A percentile compares a stretch with the other conserved stretches of the same genome.
Evolutionary conservation across 2,113 vertebrate genomes (phyloP).

Genomic region (Hemibagrus wyckioides): DNA sequence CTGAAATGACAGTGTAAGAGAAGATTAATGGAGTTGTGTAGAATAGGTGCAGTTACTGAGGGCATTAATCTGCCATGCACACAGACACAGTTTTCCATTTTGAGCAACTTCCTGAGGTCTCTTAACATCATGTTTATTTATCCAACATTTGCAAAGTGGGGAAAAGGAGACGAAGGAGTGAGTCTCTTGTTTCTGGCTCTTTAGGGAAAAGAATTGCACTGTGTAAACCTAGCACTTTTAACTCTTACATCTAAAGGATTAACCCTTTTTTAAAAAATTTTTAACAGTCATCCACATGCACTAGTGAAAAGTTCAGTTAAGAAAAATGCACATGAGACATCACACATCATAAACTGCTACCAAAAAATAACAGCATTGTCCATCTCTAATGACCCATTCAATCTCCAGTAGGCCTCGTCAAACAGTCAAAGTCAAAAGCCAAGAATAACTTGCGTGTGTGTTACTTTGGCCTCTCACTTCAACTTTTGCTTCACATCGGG

Average conservation of each 20-base stretch:
- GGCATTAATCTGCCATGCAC: slow-evolving; percentile 3
- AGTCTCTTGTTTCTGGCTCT: slow-evolving; percentile 30
- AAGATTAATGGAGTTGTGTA: background rate
- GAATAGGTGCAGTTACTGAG: background rate
- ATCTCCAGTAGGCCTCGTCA: background rate
- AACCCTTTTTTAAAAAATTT: slow-evolving; percentile 6
- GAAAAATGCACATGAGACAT: slow-evolving; percentile 1
- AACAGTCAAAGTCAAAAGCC: slow-evolving; percentile 13
- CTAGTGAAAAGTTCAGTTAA: background rate
- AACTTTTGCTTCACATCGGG: slow-evolving; percentile 6
- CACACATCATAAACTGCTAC: background rate
- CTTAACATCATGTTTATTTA: slow-evolving; percentile 47
- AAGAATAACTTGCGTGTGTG: slow-evolving; percentile 27
- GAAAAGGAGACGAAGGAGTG: background rate
- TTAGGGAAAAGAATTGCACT: slow-evolving; percentile 17
- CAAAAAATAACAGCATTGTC: slow-evolving; percentile 18
- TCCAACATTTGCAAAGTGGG: slow-evolving; percentile 18
- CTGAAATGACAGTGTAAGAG: background rate
- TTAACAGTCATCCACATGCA: background rate
- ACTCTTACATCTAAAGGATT: background rate
- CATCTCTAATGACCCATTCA: background rate
- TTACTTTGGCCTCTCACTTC: slow-evolving; percentile 15
- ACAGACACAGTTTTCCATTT: background rate
- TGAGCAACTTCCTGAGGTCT: slow-evolving; percentile 23
- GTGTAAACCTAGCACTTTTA: slow-evolving; percentile 24